Evolutionary conservation across 2,888 invertebrate species (phyloP), one percentile per base, ranked within the genome.

Genomic region (Caradrina kadenii): DNA sequence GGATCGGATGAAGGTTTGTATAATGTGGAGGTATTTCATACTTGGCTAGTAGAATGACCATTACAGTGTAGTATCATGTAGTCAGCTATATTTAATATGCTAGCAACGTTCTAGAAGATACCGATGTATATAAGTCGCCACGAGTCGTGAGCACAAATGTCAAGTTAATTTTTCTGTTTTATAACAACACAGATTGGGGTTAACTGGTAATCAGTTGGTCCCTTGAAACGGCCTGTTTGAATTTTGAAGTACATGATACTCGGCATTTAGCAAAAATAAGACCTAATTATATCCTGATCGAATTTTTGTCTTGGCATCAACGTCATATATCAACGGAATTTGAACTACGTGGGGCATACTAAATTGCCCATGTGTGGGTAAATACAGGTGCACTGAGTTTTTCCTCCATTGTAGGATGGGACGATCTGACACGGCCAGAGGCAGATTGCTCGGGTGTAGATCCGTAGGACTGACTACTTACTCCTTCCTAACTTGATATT

Each of bases 1-100:
- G 82, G 96, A 96, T 52, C 96, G 97, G 82, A 92, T 98, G 83
- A 98, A 98, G 96, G 97, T 97, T 86, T 50, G 77, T 74, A 22
- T 50, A 10, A 60, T 22, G 31, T n/a, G 39, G 13, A 55, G 64
- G 72, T 55, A 49, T 53, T 52, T 19, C n/a, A 42, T 11, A 60
- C 60, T 76, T 61, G 19, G 22, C 59, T 58, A 49, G 22, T 31
- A 52, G 19, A 39, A 6, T 42, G 13, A 48, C 1, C 26, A 42
- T 19, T 17, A 1, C 22, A 39, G 1, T 26, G 13, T 56, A 26
- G 35, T 19, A 7, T 50, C 54, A 55, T 65, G n/a, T 26, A 21
- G 49, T 8, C 21, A 69, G 35, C 6, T 52, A 4, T 17, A 13
- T 22, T n/a, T 26, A 10, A 2, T 5, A 39, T 48, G 45, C 26